Conservation (phyloP, 2,888 invertebrate species). For the Agrochola circellaris region DNA sequence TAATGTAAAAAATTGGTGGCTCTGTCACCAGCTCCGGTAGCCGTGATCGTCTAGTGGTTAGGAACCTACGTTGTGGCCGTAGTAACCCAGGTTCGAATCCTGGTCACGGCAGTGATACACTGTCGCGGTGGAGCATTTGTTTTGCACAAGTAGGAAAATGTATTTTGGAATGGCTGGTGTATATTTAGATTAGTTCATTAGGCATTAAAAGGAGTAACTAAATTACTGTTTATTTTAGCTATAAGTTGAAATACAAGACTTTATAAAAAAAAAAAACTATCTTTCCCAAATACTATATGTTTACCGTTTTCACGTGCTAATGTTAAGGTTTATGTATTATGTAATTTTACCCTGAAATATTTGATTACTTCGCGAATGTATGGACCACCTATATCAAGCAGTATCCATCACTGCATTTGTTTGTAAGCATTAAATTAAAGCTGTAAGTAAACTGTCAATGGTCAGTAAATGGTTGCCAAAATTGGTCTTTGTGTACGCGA, state of each 20-base stretch:
- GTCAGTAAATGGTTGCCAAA: neutral
- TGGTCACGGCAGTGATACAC: slow-evolving; percentile 91
- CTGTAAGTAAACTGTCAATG: neutral
- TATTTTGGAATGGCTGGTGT: neutral
- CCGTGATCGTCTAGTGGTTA: slow-evolving; percentile 93
- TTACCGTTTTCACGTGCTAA: neutral
- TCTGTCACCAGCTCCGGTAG: slow-evolving; percentile 72
- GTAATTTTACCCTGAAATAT: neutral
- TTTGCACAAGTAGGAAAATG: neutral
- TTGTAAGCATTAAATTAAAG: neutral
- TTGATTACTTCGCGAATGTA: neutral
- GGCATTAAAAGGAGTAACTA: neutral
- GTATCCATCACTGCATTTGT: neutral
- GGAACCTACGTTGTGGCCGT: slow-evolving; percentile 95
- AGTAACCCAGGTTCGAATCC: slow-evolving; percentile 95
- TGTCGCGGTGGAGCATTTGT: slow-evolving; percentile 69
- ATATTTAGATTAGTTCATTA: neutral
- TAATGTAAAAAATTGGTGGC: neutral
- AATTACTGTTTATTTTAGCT: neutral
- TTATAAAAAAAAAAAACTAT: too few species aligned
- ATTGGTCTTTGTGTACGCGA: neutral
- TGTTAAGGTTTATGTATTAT: neutral
- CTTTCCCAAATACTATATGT: neutral
- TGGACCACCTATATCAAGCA: neutral
- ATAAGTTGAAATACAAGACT: neutral